Conservation (phyloP, 2,113 vertebrate genomes). For the Enhydra lutris region DNA sequence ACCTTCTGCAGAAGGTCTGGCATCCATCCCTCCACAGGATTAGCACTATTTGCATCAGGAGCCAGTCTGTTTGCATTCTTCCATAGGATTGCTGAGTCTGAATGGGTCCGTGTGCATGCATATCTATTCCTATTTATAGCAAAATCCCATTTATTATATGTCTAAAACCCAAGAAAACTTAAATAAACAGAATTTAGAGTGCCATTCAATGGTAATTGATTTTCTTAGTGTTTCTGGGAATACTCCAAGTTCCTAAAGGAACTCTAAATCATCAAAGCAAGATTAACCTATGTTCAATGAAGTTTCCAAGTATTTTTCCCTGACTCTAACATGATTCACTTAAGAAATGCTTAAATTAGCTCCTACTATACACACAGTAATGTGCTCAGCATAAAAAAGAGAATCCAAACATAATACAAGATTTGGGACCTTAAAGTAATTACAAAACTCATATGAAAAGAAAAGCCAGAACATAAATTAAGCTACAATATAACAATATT, state of each 20-base stretch:
- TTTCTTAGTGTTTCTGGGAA: conserved; percentile 62
- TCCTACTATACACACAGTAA: not conserved
- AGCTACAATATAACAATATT: conserved; percentile 41
- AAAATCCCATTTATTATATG: conserved; percentile 52
- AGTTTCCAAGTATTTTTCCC: conserved; percentile 36
- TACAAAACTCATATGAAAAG: not conserved
- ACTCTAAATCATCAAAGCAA: conserved; percentile 61
- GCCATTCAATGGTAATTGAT: conserved; percentile 62
- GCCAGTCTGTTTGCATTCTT: not conserved
- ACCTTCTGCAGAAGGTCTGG: not conserved
- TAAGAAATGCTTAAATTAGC: conserved; percentile 63
- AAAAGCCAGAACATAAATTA: conserved; percentile 40
- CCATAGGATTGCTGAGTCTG: not conserved
- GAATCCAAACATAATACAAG: conserved; percentile 37
- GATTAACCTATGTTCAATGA: conserved; percentile 62
- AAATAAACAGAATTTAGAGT: conserved; percentile 67
- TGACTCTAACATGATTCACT: conserved; percentile 46
- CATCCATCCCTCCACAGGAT: not conserved
- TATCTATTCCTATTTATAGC: conserved; percentile 34
- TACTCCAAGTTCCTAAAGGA: conserved; percentile 56
- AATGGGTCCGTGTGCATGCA: not conserved
- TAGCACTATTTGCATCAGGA: not conserved
- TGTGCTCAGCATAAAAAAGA: not conserved
- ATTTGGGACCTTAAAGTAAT: conserved; percentile 3
- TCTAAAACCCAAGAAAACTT: conserved; percentile 53